Evolutionary conservation across 2,797 vertebrate genomes (phyloP).

Genomic region (Poeciliopsis infans): DNA sequence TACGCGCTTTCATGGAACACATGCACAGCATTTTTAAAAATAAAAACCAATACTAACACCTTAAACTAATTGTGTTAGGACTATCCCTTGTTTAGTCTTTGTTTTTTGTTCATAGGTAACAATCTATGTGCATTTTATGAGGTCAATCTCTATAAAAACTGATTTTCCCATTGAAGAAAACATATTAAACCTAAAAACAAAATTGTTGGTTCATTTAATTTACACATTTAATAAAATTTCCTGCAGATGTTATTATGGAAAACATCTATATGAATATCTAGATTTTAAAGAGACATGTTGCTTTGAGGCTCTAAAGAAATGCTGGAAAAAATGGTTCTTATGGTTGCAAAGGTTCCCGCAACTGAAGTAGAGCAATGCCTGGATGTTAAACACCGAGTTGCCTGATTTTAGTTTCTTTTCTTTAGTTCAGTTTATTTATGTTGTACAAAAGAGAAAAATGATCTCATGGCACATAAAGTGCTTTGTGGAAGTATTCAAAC

Average conservation of each 20-base stretch:
- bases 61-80: background rate
- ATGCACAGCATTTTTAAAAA: background rate
- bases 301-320: background rate
- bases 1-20: background rate
- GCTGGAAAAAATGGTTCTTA: background rate
- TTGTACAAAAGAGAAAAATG: background rate
- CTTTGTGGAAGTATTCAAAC: background rate
- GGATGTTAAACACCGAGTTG: background rate
- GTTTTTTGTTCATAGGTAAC: background rate
- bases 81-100: background rate
- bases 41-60: background rate
- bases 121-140: background rate
- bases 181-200: background rate
- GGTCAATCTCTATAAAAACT: background rate
- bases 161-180: background rate
- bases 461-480: background rate
- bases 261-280: no score
- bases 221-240: background rate
- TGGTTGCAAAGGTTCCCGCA: background rate
- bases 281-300: background rate
- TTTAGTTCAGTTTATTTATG: background rate
- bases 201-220: background rate
- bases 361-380: background rate
- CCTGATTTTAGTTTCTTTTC: background rate
- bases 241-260: background rate